Base-by-base conservation (phyloP, 2,797 vertebrate genomes). In the Eulemur albifrons region DNA sequence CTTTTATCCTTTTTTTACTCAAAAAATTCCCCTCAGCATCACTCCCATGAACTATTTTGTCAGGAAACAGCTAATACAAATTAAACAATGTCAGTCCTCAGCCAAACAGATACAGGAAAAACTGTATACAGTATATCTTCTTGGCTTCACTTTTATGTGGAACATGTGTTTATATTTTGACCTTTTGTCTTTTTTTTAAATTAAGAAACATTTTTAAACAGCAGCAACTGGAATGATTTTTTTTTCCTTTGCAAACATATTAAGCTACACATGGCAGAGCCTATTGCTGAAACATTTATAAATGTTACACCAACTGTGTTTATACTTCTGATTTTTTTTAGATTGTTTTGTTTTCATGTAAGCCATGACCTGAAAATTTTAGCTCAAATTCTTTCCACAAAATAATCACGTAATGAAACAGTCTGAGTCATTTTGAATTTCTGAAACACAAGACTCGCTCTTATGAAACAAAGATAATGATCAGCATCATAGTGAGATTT, bases 11-110 rank as follows among this genome's bases (percentile, higher is more conserved):
- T 70, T 94, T 95, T 25, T 59, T 50, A 43, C 30, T 40, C 76
- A 32, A 30, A 59, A 85, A 95, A 73, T 50, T 52, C 8, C 8
- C 8, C 7, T 96, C 72, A 72, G 63, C 88, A 92, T 87, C 61
- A 88, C 35, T 80, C 95, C 69, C 92, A 86, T 96, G 97, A 97
- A 98, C 93, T 97, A 57, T 96, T 98, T 82, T 89, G 87, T 89
- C 97, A 96, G 97, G 90, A 97, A 98, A 98, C 3, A 20, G 83
- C 95, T 96, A 97, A 97, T 87, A 57, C 93, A 97, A 98, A 94
- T 97, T 97, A 97, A 98, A 98, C 91, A 95, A 87, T 90, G 97
- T 97, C 96, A 97, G 90, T 93, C 97, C 82, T 93, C 90, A 97
- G 93, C 88, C 95, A 98, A 97, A 98, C 69, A 43, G 96, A 98